Evolutionary conservation across 1,140 invertebrate species (phyloP).

Genomic region (Linepithema humile): DNA sequence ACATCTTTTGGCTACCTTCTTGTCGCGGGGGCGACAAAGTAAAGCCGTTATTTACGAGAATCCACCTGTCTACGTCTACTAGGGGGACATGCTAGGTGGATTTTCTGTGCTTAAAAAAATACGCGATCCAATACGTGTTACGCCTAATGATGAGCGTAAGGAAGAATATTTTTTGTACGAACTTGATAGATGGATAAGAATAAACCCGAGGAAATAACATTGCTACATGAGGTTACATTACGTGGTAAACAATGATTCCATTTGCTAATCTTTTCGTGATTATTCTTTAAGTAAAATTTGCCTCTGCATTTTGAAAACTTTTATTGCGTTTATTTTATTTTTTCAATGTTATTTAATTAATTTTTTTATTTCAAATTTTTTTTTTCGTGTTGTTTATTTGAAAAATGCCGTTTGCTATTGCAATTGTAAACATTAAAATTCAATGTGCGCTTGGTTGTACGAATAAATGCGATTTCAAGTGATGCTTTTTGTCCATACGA

Average conservation of each 20-base stretch:
- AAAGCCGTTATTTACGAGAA: conserved; percentile 39
- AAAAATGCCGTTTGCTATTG: not conserved
- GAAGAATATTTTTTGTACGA: not conserved
- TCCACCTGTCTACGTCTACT: not conserved
- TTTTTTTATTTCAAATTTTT: not conserved
- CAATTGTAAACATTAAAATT: conserved; percentile 1
- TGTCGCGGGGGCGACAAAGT: not conserved
- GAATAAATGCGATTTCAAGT: conserved; percentile 20
- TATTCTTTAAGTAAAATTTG: not conserved
- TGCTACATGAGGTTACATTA: not conserved
- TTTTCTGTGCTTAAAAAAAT: not conserved
- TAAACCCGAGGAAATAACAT: not conserved
- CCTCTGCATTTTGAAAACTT: not conserved
- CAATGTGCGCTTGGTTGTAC: not conserved
- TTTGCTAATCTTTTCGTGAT: not conserved
- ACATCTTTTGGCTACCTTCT: not conserved
- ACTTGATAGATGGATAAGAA: not conserved
- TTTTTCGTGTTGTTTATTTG: not conserved
- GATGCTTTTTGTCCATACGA: not conserved
- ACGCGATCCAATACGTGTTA: not conserved
- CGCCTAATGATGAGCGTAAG: not conserved
- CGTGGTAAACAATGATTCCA: not conserved
- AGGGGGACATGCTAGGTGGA: not conserved
- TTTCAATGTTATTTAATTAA: not conserved
- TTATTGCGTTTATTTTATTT: not conserved